Base-by-base conservation (phyloP, 2,113 vertebrate species). In the Chaetorhynchus papuensis region DNA sequence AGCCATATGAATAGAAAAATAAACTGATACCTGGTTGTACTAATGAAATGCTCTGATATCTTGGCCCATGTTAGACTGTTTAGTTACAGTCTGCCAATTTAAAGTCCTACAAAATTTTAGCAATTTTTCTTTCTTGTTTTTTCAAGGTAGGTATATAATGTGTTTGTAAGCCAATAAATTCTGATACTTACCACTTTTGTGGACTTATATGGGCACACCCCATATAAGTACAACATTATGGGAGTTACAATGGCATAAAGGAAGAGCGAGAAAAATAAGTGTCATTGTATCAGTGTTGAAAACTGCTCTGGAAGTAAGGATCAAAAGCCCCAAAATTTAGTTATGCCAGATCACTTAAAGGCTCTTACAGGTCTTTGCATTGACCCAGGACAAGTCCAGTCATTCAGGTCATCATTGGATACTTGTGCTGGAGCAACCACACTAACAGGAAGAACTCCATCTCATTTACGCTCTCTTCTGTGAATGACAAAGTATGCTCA, bases 1-100 rank as follows among this genome's bases (percentile, higher is more conserved):
- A 49, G 10, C 4, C 5, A 6, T 63, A 30, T 44, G 24, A 75
- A 59, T 49, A 70, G 50, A 61, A 86, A 76, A 45, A 74, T 27
- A n/a, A 93, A 83, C 15, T 35, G 15, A 6, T 83, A 56, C 8
- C 14, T 83, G 16, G 26, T 57, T 76, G 5, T 63, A 24, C 33
- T 77, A 81, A 42, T 44, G 3, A 83, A 63, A 47, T 60, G 9
- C 19, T 88, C 70, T 4, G 7, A 3, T 69, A 37, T 15, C 10
- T 28, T 88, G 41, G 4, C 11, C 22, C 0, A 0, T 37, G 20
- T 70, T 35, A 31, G 7, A 42, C 16, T 63, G 45, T 45, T 11
- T 60, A 37, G 20, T 47, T 85, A 31, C 2, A 35, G 7, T 56
- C 21, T 92, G 75, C 5, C 75, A 88, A 15, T 61, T 50, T n/a